A percentile compares a stretch with the other conserved stretches of the same genome.
phyloP scores from a whole-genome alignment of 2,888 invertebrate species.

The Trilocha varians region DNA sequence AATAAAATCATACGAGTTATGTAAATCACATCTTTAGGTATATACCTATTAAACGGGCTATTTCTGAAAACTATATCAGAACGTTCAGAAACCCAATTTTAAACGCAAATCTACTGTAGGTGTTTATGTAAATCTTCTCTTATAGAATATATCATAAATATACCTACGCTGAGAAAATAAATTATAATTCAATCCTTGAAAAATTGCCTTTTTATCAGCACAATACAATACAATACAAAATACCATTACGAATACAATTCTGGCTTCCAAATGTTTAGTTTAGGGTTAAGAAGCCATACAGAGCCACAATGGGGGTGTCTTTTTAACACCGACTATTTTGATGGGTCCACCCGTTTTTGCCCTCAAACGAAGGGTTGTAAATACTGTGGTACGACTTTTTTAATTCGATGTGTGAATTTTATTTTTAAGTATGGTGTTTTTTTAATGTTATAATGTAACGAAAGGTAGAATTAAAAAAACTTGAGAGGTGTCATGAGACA shows the following conservation, averaged over 20 bases:
- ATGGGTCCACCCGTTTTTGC: conserved; percentile 42
- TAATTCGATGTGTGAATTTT: conserved; percentile 13
- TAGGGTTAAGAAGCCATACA: conserved; percentile 66
- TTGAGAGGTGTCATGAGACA: too few relatives aligned
- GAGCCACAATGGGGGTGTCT: conserved; percentile 59
- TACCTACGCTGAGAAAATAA: conserved; percentile 2
- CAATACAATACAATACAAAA: conserved; percentile 39
- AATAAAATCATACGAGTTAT: too few relatives aligned
- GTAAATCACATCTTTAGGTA: too few relatives aligned
- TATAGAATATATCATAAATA: neutral
- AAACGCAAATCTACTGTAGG: too few relatives aligned
- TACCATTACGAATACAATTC: conserved; percentile 58
- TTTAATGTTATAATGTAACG: too few relatives aligned
- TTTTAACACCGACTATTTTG: conserved; percentile 63
- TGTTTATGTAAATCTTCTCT: too few relatives aligned
- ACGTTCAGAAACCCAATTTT: too few relatives aligned
- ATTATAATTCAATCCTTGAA: conserved; percentile 19
- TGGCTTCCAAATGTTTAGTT: conserved; percentile 57
- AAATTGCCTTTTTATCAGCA: conserved; percentile 22
- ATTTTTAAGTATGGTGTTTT: conserved; percentile 7
- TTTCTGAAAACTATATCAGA: too few relatives aligned
- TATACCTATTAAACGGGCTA: too few relatives aligned
- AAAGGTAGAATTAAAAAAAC: too few relatives aligned
- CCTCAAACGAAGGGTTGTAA: conserved; percentile 50
- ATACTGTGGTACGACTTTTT: conserved; percentile 21